Base-by-base conservation (phyloP, 1,140 invertebrate genomes). In the Drosophila setifemur region DNA sequence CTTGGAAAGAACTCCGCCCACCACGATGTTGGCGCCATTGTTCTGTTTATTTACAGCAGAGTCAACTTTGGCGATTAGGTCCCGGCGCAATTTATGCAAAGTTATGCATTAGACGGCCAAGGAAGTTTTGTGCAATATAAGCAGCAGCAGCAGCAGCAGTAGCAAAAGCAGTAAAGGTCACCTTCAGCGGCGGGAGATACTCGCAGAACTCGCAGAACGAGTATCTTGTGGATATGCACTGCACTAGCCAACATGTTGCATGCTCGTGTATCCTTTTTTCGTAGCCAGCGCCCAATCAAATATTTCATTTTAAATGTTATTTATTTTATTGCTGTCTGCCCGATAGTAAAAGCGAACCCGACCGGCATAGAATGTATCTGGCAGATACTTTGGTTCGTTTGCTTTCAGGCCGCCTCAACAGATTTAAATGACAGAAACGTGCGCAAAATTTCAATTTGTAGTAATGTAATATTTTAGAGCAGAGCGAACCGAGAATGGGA, bases 371-470 rank as follows among this genome's bases (percentile, higher is more conserved):
- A 53, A 66, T 71, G 50, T 75, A 68, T 76, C 72, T 64, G 50
- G 58, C 68, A 78, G 69, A 85, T 83, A 85, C 50, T 73, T 83
- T 72, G 52, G 42, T 44, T 71, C 67, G 64, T 70, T 69, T 48
- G 40, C 26, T 47, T 69, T 37, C 25, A 48, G 68, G 35, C 21
- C 43, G 49, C 55, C 67, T 85, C 81, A 86, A 86, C 81, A 81
- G 81, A 86, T 86, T 86, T 86, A 86, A 86, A 86, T 86, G 81
- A 86, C 75, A 86, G 72, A 81, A 76, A 86, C 81, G 81, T 86
- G 81, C 81, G 50, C 67, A 72, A 75, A 81, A 86, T 86, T 86
- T 81, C 81, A 86, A 86, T 86, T 86, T 75, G 43, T 67, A 67
- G 60, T 63, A 74, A 83, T 83, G 74, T 79, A 72, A 83, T 79